Conservation (phyloP, 2,888 invertebrate genomes). For the Pammene fasciana region DNA sequence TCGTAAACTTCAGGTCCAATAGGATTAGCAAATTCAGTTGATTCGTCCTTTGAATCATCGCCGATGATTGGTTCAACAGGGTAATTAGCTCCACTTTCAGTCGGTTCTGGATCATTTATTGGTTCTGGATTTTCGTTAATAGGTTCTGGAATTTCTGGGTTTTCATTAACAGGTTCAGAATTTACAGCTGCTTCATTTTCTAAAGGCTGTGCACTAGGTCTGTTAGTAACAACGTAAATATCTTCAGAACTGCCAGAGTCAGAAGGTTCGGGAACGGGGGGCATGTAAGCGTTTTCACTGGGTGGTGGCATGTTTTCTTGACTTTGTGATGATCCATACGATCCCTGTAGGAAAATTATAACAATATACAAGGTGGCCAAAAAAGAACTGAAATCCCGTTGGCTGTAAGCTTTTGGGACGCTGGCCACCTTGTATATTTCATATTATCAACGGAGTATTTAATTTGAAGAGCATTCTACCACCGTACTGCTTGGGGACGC, state of each 20-base stretch:
- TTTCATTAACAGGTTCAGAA: background rate
- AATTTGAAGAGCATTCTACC: too few species aligned
- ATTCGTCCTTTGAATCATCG: background rate
- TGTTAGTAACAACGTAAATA: slow-evolving; percentile 18
- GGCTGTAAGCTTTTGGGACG: too few species aligned
- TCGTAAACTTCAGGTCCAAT: background rate
- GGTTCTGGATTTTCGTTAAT: slow-evolving; percentile 3
- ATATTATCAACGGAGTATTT: too few species aligned
- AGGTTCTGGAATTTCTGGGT: background rate
- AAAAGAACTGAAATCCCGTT: too few species aligned
- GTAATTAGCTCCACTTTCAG: background rate
- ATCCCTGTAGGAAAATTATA: slow-evolving; percentile 6
- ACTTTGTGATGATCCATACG: slow-evolving; percentile 7
- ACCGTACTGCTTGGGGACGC: too few species aligned
- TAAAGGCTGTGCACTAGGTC: slow-evolving; percentile 1
- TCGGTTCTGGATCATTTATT: background rate
- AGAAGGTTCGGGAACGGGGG: background rate
- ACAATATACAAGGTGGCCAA: background rate
- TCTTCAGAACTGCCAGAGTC: slow-evolving; percentile 22
- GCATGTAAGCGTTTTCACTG: background rate
- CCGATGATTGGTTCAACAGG: background rate
- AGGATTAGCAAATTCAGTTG: slow-evolving; percentile 2
- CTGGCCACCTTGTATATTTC: too few species aligned
- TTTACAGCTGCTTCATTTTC: background rate
- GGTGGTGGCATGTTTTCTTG: slow-evolving; percentile 4